phyloP scores from a whole-genome alignment of 2,113 vertebrate genomes.

The Macrotus californicus region DNA sequence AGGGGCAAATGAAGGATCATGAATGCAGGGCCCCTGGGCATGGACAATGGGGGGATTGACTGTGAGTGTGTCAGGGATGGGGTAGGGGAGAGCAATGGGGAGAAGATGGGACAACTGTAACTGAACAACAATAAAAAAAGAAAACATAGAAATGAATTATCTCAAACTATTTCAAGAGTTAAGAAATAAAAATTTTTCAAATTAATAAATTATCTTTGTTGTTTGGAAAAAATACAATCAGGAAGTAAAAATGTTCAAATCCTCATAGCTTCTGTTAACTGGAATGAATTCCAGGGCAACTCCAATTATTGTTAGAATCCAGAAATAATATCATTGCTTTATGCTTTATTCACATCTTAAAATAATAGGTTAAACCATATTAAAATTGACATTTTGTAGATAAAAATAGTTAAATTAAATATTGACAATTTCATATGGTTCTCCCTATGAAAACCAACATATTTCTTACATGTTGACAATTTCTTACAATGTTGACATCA shows the following conservation, averaged over 20 bases:
- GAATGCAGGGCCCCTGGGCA: too few relatives aligned
- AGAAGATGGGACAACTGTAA: too few relatives aligned
- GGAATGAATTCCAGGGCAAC: neutral
- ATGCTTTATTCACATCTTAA: slow-evolving; percentile 24
- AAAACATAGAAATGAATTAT: too few relatives aligned
- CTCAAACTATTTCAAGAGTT: too few relatives aligned
- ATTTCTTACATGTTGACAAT: neutral
- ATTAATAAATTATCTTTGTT: too few relatives aligned
- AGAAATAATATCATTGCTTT: neutral
- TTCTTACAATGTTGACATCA: neutral
- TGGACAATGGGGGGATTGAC: too few relatives aligned
- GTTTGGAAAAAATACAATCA: neutral
- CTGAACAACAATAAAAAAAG: too few relatives aligned
- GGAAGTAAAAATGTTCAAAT: slow-evolving; percentile 24
- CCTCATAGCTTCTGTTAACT: neutral
- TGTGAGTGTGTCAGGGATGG: too few relatives aligned
- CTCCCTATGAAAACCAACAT: neutral
- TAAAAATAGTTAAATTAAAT: neutral
- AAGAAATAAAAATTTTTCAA: too few relatives aligned
- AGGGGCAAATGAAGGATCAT: too few relatives aligned
- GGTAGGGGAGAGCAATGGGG: too few relatives aligned
- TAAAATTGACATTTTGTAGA: slow-evolving; percentile 27
- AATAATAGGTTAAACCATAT: slow-evolving; percentile 18
- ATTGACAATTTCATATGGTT: slow-evolving; percentile 1
- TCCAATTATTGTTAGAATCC: neutral